phyloP scores from a whole-genome alignment of 2,888 invertebrate genomes.

The Drosophila engyochracea region DNA sequence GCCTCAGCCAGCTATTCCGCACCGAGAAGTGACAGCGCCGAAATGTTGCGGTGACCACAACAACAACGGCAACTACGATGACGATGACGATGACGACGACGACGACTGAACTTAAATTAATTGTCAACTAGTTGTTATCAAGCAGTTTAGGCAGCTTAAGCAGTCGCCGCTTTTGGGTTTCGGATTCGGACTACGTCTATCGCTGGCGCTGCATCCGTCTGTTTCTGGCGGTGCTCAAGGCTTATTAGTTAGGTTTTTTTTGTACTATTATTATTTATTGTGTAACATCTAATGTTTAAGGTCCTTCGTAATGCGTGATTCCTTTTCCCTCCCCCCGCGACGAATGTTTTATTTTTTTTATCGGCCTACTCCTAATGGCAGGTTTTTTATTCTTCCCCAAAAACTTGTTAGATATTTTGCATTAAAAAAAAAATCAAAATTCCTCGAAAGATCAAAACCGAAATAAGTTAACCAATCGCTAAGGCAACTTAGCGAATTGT shows the following conservation, averaged over 20 bases:
- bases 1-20: constrained; percentile 79
- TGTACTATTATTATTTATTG: constrained; percentile 37
- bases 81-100: constrained; percentile 21
- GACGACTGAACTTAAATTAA: constrained; percentile 74
- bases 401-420: constrained; percentile 58
- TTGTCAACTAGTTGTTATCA: constrained; percentile 58
- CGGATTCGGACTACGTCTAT: background rate
- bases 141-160: background rate
- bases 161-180: background rate
- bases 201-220: background rate
- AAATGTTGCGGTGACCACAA: constrained; percentile 7
- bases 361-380: background rate
- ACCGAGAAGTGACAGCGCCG: constrained; percentile 71
- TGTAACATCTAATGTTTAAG: constrained; percentile 29
- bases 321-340: background rate
- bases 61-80: constrained; percentile 34
- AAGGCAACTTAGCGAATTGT: constrained; percentile 1
- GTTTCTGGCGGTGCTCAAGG: constrained; percentile 12
- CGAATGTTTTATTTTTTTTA: background rate
- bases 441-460: background rate
- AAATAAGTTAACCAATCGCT: constrained; percentile 15
- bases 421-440: constrained; percentile 14
- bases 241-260: constrained; percentile 16
- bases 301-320: constrained; percentile 4
- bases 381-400: constrained; percentile 63